phyloP scores from a whole-genome alignment of 1,140 invertebrate species.

The Bombus consobrinus region DNA sequence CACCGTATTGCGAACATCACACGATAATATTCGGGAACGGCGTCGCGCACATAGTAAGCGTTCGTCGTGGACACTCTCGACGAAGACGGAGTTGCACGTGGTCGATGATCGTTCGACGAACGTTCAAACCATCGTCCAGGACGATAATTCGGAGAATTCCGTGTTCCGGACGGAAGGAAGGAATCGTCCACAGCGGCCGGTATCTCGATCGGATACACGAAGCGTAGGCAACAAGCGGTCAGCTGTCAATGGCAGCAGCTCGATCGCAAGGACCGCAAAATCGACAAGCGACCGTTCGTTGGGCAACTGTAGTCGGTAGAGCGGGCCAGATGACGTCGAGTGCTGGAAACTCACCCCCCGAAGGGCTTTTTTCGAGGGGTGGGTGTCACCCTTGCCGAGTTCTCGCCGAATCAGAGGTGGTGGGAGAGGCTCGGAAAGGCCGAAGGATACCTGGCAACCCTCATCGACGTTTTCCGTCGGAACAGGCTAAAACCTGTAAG shows the following conservation, averaged over 20 bases:
- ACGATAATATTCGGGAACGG: neutral
- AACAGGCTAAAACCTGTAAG: constrained; percentile 3
- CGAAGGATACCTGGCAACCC: constrained; percentile 57
- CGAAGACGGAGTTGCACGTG: neutral
- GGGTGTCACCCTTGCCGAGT: constrained; percentile 71
- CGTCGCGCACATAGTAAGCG: neutral
- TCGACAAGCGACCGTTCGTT: constrained; percentile 38
- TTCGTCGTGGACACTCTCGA: neutral
- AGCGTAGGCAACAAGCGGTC: neutral
- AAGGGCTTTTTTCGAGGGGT: constrained; percentile 60
- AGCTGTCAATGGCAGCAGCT: constrained; percentile 21
- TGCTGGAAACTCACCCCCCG: constrained; percentile 66
- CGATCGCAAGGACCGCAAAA: constrained; percentile 40
- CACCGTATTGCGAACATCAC: constrained; percentile 59
- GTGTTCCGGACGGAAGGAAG: neutral
- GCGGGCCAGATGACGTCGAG: constrained; percentile 14
- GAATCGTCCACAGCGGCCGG: neutral
- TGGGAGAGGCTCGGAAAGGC: constrained; percentile 62
- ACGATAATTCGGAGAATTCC: neutral
- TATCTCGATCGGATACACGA: neutral
- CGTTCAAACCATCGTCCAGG: constrained; percentile 37
- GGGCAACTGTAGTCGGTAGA: constrained; percentile 63
- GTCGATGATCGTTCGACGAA: neutral
- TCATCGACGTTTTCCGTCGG: constrained; percentile 13
- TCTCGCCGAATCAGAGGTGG: constrained; percentile 64